phyloP scores from a whole-genome alignment of 2,888 invertebrate genomes.

The Himalopsyche kuldschensis region DNA sequence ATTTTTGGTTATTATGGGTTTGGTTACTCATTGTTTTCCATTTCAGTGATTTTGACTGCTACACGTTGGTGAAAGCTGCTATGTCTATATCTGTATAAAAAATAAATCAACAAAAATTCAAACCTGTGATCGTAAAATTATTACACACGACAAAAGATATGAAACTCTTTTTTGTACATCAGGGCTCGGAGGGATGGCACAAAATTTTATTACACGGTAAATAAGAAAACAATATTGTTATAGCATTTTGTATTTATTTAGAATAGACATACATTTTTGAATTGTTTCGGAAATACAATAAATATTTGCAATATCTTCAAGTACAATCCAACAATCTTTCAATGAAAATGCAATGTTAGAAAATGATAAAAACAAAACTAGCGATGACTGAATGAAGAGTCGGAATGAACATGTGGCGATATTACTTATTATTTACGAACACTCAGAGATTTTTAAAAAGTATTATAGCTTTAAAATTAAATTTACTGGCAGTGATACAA shows the following conservation, averaged over 20 bases:
- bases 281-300: neutral
- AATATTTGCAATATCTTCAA: neutral
- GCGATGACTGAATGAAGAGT: neutral
- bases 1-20: no score
- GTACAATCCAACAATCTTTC: neutral
- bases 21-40: no score
- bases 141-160: no score
- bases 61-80: no score
- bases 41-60: no score
- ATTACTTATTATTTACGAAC: conserved; percentile 5
- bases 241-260: conserved; percentile 1
- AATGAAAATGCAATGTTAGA: neutral
- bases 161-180: no score
- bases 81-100: no score
- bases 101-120: no score
- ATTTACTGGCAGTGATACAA: neutral
- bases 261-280: conserved; percentile 7
- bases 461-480: neutral
- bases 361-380: neutral
- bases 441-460: conserved; percentile 2
- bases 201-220: neutral
- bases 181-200: no score
- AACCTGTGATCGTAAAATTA: no score
- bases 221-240: neutral
- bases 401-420: neutral